Evolutionary conservation across 2,797 vertebrate genomes (phyloP).

Genomic region (Darevskia nairensis): DNA sequence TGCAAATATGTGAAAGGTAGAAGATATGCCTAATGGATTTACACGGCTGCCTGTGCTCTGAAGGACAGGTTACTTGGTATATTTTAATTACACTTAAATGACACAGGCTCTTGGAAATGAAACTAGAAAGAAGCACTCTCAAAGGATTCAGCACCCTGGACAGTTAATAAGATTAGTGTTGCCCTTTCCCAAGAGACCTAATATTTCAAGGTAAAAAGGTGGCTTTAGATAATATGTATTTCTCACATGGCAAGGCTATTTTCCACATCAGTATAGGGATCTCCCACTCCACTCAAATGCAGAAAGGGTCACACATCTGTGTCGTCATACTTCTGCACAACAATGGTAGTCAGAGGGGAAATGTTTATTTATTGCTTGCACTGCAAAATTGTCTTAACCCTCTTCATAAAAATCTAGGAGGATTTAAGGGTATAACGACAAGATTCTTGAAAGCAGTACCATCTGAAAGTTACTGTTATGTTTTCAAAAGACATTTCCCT

Average conservation of each 20-base stretch:
- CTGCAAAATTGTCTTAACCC: not conserved
- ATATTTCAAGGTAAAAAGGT: not conserved
- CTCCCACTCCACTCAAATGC: not conserved
- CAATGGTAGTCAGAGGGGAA: not conserved
- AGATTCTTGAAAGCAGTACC: not conserved
- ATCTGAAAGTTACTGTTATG: not conserved
- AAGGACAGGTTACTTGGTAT: not conserved
- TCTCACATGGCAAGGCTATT: not conserved
- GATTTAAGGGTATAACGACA: not conserved
- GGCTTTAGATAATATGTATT: not conserved
- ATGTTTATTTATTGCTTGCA: not conserved
- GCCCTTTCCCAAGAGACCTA: not conserved
- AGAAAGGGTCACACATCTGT: not conserved
- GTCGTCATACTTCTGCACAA: not conserved
- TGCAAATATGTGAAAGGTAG: not conserved
- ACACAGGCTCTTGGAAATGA: not conserved
- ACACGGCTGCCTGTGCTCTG: not conserved
- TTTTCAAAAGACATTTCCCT: not conserved
- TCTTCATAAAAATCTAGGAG: not conserved
- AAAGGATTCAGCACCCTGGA: slow-evolving; percentile 75
- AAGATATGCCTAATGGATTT: not conserved
- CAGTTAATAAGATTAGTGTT: slow-evolving; percentile 47
- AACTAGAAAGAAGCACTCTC: not conserved
- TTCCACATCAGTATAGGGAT: not conserved
- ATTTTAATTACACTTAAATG: not conserved